Evolutionary conservation across 2,113 vertebrate genomes (phyloP), one percentile per base, ranked within the genome.

Genomic region (Erythrocercus mccallii): DNA sequence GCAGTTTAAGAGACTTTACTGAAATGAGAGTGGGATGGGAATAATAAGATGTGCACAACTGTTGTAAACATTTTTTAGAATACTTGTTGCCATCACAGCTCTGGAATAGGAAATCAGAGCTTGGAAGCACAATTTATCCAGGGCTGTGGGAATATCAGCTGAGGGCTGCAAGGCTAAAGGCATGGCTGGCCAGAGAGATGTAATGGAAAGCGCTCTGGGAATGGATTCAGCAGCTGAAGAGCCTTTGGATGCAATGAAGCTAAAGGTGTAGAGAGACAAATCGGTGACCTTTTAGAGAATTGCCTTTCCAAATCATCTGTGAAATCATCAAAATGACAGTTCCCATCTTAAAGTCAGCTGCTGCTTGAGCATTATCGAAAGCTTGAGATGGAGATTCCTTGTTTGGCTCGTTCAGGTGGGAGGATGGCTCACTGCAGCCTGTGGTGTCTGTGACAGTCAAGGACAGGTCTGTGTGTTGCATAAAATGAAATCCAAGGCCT

Each of bases 241-340:
- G 62, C 71, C 42, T 11, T 88, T 62, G 81, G 22, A 91, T 69
- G 78, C 78, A 58, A 4, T n/a, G 89, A 89, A 82, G 74, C 70
- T 80, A 82, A 89, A 94, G 91, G 84, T 72, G 61, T n/a, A 57
- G 87, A 83, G 54, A 89, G 58, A 78, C 53, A 61, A 91, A 66
- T 45, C 78, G 9, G 78, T 82, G 89, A 96, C 78, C 92, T 80
- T 92, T 86, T 40, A 71, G 86, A 77, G 31, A 94, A 94, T 11
- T 76, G 45, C 48, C 50, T 82, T 96, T 85, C 83, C 53, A 87
- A 91, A 64, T 94, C 40, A 42, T 76, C 74, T 73, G 81, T 94
- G 78, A 95, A 91, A 85, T 61, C 73, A 80, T 94, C 70, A 73
- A 5, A 81, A 54, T 87, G 84, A 89, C 91, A 82, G 53, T 57